Evolutionary conservation across 2,797 vertebrate species (phyloP), one percentile per base, ranked within the genome.

Genomic region (Diplodus puntazzo): DNA sequence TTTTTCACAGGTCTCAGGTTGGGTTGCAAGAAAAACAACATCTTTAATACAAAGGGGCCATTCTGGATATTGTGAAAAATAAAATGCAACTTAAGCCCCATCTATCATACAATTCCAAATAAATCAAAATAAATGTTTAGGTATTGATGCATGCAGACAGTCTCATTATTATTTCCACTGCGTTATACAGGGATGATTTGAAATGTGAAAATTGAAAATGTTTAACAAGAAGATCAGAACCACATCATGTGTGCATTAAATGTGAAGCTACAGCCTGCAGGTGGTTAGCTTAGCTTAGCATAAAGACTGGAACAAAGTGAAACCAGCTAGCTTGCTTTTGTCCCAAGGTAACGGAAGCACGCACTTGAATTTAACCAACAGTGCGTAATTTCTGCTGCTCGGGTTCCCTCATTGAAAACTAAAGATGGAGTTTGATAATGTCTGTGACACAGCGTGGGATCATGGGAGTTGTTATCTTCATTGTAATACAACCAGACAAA

Each of bases 1-100:
- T 71, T 65, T 76, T 68, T 61, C 52, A 66, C 55, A 64, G 50
- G 39, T 53, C 9, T n/a, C 20, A 39, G 39, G n/a, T 62, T n/a
- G 9, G 42, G n/a, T 43, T 57, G 27, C 50, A n/a, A 34, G 18
- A 27, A 48, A 61, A 60, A 62, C 42, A 60, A 62, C 42, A 52
- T 71, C 30, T 23, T 7, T 49, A 39, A 54, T 46, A 69, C 21
- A 63, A 34, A 43, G 34, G 9, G 8, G 25, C 3, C 10, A 42
- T 55, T 57, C 25, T 16, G 21, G 17, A 48, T 0, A 2, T 3
- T 16, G 59, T 67, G 57, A 42, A 61, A 66, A 60, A 12, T 3
- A 5, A 30, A 50, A 46, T 1, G 8, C 27, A 45, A 71, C 65
- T 43, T 66, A 53, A 13, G 34, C 23, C 34, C 42, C 21, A 50